Percentiles rank a stretch among this genome's conserved stretches.
phyloP scores from a whole-genome alignment of 2,113 vertebrate species.

The Nematolebias whitei region DNA sequence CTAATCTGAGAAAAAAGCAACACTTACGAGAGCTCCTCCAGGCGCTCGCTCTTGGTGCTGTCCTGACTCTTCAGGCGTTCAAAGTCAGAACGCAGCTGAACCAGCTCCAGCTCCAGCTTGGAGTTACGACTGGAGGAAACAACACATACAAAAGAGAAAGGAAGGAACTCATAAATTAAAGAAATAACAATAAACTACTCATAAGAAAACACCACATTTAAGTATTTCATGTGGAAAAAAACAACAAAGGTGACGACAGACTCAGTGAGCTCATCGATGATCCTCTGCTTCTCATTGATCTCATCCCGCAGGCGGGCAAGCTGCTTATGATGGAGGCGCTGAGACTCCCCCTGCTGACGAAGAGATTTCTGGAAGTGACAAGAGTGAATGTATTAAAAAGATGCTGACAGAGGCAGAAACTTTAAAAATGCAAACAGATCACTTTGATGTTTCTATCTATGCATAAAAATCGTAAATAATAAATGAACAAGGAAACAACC shows the following conservation, averaged over 20 bases:
- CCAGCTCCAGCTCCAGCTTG: constrained; percentile 88
- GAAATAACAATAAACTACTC: background rate
- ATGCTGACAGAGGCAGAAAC: background rate
- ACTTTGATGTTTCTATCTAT: background rate
- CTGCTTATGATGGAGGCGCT: constrained; percentile 87
- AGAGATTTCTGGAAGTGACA: constrained; percentile 74
- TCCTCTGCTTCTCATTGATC: constrained; percentile 92
- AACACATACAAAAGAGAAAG: background rate
- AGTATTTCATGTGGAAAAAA: background rate
- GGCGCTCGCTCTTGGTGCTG: constrained; percentile 84
- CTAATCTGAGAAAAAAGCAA: background rate
- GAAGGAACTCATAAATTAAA: background rate
- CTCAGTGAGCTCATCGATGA: constrained; percentile 91
- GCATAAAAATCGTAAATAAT: background rate
- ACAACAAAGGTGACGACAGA: constrained; percentile 62
- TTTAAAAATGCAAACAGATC: background rate
- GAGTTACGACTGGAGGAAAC: constrained; percentile 83
- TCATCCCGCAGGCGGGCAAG: constrained; percentile 89
- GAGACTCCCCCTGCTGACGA: constrained; percentile 82
- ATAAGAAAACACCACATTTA: background rate
- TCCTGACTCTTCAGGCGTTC: constrained; percentile 89
- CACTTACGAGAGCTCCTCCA: constrained; percentile 91
- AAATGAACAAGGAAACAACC: background rate
- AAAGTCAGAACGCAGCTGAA: constrained; percentile 86
- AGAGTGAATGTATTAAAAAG: background rate